Base-by-base conservation (phyloP, 2,797 vertebrate species). In the Kryptopterus vitreolus region DNA sequence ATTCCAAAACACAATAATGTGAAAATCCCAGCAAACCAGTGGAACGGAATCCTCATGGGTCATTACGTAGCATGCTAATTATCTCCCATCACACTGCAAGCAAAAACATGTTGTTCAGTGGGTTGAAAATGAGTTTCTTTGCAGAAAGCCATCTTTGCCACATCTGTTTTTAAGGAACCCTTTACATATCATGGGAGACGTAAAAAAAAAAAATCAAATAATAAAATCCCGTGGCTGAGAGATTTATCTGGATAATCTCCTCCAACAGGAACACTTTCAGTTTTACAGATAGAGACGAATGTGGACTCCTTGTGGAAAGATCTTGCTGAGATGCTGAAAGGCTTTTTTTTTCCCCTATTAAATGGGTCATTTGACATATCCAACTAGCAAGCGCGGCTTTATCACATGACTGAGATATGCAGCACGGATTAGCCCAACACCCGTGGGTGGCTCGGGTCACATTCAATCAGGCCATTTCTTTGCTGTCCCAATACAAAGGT, bases 101-200 rank as follows among this genome's bases (percentile, higher is more conserved):
- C 65, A 68, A 68, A 68, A 68, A 48, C 38, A 26, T 26, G n/a
- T 33, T 62, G 61, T 68, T 48, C 24, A 68, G 48, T 68, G 38
- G 65, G 22, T 16, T 68, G 38, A 48, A 68, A 68, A 46, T 24
- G 15, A 18, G 2, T 48, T 26, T 68, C 13, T 46, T 68, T 43
- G 65, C 65, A 26, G 46, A 48, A 48, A 48, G 38, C 31, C 20
- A 65, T 65, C 35, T 43, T 11, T 38, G 35, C 62, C 22, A 68
- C n/a, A 48, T 68, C n/a, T 48, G n/a, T 26, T 68, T 48, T 68
- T 48, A 5, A 66, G 26, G n/a, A 43, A 65, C 38, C n/a, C 20
- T 11, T 13, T 43, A 38, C 33, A 24, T 18, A 68, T 68, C 13
- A 68, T 26, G 43, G 13, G 13, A 68, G 7, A 26, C n/a, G 8